Evolutionary conservation across 1,140 invertebrate species (phyloP), one percentile per base, ranked within the genome.

Genomic region (Drosophila willistoni): DNA sequence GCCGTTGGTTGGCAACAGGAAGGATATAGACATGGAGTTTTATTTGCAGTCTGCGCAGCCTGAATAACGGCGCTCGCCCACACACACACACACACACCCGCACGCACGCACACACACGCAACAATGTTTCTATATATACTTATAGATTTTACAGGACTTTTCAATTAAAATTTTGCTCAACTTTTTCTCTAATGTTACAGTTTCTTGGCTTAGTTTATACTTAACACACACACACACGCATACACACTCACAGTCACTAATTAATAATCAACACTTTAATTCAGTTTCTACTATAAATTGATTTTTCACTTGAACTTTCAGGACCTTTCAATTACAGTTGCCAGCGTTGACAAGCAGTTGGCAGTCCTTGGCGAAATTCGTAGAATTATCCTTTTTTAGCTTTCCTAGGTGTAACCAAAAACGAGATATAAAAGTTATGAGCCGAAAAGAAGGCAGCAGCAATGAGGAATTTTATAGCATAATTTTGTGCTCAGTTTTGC

Each of bases 1-100:
- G 57, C 57, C 29, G 59, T 61, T 61, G 59, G 59, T 61, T 61
- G 59, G 59, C 59, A 61, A 61, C 59, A 61, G 59, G 34, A 54
- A 14, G 12, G 14, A 14, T 36, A 41, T 67, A 13, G 55, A 17
- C 56, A 39, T 36, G 34, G 39, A 70, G 54, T 57, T 54, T 47
- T 64, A 42, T 57, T 70, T 47, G 10, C 12, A 34, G 25, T 34
- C 55, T 57, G 41, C 41, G 59, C 57, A 60, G 36, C 44, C 44
- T 51, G 44, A 51, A 51, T 51, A 51, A 60, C 34, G 59, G 19
- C 39, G 36, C 34, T 42, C 33, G 47, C 34, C 29, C 13, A 69
- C 42, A 61, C 19, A 54, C 19, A 56, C 55, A 10, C 64, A 65
- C 68, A 17, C 59, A 60, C 64, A 64, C n/a, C 42, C 62, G 14